Evolutionary conservation across 2,113 vertebrate species (phyloP), one percentile per base, ranked within the genome.

Genomic region (Odontesthes bonariensis): DNA sequence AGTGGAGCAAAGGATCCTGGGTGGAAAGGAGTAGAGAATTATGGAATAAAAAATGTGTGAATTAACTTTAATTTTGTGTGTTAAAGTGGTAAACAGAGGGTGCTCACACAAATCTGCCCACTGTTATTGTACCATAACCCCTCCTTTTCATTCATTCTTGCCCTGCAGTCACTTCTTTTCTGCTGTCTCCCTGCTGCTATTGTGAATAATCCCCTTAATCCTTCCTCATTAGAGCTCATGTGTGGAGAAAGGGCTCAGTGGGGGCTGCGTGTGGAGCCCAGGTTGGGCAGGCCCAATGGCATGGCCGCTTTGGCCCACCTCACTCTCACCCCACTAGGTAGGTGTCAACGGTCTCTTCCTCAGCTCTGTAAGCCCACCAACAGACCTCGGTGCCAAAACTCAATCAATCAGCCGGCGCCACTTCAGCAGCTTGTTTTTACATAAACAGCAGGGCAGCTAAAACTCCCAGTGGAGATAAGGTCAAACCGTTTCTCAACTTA

Each of bases 1-100:
- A 0, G 97, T 97, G 11, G 98, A 99, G 42, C 95, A 81, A 75
- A 98, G 69, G 77, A 98, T 96, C 98, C 98, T 99, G 82, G 49
- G 65, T 73, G 75, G 71, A 81, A 12, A 69, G 1, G 40, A 16
- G 8, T 0, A 12, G 22, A 61, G 17, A 52, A 27, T 0, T 8
- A 8, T 6, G 14, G 33, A n/a, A 38, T 31, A 6, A 33, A 44
- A 12, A 13, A 10, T 38, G 51, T 42, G 5, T 9, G 1, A 19
- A 0, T 44, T 35, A 17, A 57, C 55, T 47, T 71, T 35, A 7
- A 47, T 35, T 40, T 13, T 62, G 14, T 72, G 20, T 11, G 3
- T 17, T 61, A 40, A 38, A 46, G 54, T 16, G 1, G 32, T 2
- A 51, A 38, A 52, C 19, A 49, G 1, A 38, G 1, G 31, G 46